Conservation (phyloP, 2,888 invertebrate species). For the Halictus quadricinctus region DNA sequence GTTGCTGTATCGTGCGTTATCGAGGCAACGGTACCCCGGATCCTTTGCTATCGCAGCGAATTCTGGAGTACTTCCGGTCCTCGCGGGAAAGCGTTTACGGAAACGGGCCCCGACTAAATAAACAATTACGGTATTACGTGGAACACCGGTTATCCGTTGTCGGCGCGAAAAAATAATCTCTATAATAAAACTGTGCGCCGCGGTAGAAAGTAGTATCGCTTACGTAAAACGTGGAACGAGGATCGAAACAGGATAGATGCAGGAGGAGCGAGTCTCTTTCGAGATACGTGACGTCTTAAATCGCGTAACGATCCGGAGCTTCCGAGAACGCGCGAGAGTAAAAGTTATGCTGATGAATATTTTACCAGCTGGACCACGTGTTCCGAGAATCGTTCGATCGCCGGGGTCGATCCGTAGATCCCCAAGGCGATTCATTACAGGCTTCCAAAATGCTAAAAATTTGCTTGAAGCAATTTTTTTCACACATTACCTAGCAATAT, state of each 20-base stretch:
- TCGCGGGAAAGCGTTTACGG: constrained; percentile 15
- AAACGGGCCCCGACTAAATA: constrained; percentile 34
- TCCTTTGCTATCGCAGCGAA: background rate
- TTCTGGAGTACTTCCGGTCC: background rate
- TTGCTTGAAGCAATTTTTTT: too few relatives aligned
- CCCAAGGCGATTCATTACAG: background rate
- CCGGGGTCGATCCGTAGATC: background rate
- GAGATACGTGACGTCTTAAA: background rate
- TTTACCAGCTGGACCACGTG: background rate
- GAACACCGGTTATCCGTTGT: constrained; percentile 32
- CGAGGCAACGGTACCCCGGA: background rate
- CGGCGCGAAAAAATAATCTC: constrained; percentile 55
- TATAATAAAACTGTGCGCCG: constrained; percentile 43
- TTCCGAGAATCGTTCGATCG: background rate
- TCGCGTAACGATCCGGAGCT: background rate
- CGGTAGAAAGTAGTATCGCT: constrained; percentile 65
- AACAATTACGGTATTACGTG: constrained; percentile 50
- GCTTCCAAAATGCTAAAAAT: too few relatives aligned
- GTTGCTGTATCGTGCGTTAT: background rate
- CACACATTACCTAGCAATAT: too few relatives aligned
- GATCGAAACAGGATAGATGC: constrained; percentile 36
- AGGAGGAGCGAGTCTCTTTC: background rate
- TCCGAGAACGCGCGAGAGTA: background rate
- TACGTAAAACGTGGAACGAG: constrained; percentile 52
- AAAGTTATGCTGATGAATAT: constrained; percentile 2